Evolutionary conservation across 2,113 vertebrate genomes (phyloP).

Genomic region (Caretta caretta): DNA sequence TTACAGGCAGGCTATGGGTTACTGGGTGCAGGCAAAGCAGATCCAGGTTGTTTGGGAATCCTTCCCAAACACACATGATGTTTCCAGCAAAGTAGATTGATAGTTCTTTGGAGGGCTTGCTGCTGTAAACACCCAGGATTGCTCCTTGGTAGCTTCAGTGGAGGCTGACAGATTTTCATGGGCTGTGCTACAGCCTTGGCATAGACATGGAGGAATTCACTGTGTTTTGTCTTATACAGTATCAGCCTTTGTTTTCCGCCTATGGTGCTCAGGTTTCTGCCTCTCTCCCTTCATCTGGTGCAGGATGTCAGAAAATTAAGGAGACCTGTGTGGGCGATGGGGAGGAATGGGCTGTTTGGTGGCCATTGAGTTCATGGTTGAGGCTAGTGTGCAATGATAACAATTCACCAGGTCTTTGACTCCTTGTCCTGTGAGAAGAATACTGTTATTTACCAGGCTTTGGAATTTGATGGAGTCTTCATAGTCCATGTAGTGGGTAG

Average conservation of each 20-base stretch:
- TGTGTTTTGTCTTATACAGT: neutral
- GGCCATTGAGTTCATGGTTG: neutral
- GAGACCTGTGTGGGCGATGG: neutral
- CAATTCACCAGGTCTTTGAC: neutral
- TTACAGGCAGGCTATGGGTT: neutral
- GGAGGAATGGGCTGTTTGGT: neutral
- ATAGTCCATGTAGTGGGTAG: too few relatives aligned
- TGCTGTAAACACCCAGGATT: neutral
- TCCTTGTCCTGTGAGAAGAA: accelerated
- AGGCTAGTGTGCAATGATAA: neutral
- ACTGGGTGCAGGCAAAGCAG: neutral
- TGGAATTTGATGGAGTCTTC: accelerated
- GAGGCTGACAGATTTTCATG: neutral
- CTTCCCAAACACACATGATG: neutral
- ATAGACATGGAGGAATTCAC: neutral
- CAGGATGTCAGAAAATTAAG: neutral
- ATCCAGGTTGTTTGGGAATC: neutral
- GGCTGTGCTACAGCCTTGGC: neutral
- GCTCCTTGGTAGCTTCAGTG: neutral
- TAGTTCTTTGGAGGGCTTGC: neutral
- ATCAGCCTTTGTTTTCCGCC: neutral
- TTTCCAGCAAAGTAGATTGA: neutral
- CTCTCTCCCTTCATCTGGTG: neutral
- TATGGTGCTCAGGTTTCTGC: neutral
- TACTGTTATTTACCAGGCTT: accelerated